Evolutionary conservation across 2,888 invertebrate genomes (phyloP).

Genomic region (Callimorpha dominula): DNA sequence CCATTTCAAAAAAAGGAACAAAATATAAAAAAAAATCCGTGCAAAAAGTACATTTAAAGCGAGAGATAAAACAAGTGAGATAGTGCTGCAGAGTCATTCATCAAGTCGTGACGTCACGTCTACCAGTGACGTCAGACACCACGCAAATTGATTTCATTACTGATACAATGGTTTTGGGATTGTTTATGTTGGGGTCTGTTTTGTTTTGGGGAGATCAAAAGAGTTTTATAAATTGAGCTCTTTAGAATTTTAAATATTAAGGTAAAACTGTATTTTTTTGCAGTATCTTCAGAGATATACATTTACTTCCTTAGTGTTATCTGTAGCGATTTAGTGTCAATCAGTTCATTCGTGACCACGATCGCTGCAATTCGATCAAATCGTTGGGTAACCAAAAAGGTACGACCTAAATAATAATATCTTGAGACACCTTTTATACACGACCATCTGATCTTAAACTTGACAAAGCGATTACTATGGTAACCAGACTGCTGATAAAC

Average conservation of each 20-base stretch:
- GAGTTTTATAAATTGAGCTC: background rate
- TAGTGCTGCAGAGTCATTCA: slow-evolving; percentile 56
- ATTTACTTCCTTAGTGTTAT: too few species aligned
- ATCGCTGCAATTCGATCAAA: too few species aligned
- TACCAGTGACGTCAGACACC: slow-evolving; percentile 47
- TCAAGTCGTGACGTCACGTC: slow-evolving; percentile 61
- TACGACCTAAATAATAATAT: too few species aligned
- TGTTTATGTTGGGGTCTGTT: slow-evolving; percentile 22
- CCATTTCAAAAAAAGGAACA: slow-evolving; percentile 13
- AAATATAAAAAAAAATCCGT: slow-evolving; percentile 11
- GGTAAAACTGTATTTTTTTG: background rate
- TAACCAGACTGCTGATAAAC: too few species aligned
- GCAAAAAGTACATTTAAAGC: slow-evolving; percentile 34
- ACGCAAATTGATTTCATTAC: slow-evolving; percentile 54
- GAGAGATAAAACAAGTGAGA: slow-evolving; percentile 42
- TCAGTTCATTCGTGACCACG: too few species aligned
- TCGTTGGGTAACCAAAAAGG: too few species aligned
- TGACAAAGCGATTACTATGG: too few species aligned
- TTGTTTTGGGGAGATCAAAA: slow-evolving; percentile 4
- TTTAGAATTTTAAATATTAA: too few species aligned
- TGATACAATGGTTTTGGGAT: slow-evolving; percentile 28
- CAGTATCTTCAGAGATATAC: too few species aligned
- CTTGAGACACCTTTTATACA: too few species aligned
- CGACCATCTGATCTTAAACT: too few species aligned
- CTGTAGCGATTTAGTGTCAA: too few species aligned